phyloP scores from a whole-genome alignment of 2,113 vertebrate species.

The Corythoichthys haematopterus region DNA sequence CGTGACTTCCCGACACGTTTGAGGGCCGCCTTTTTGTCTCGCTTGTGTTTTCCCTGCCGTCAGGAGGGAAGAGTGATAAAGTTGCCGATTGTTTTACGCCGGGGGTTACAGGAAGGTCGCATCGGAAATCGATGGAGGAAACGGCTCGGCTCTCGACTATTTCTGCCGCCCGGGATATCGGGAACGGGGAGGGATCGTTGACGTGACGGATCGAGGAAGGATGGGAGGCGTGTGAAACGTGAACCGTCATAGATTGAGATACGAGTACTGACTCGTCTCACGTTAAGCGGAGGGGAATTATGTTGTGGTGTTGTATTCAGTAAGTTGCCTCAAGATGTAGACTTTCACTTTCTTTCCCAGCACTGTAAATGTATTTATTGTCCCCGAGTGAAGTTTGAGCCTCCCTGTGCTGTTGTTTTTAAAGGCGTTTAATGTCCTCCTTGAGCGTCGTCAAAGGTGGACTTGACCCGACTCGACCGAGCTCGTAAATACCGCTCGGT shows the following conservation, averaged over 20 bases:
- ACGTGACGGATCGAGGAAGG: slow-evolving; percentile 45
- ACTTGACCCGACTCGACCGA: slow-evolving; percentile 34
- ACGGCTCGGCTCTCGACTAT: slow-evolving; percentile 59
- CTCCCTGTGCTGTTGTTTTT: not conserved
- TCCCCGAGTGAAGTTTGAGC: not conserved
- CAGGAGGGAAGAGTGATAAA: slow-evolving; percentile 59
- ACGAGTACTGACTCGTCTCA: too few species aligned
- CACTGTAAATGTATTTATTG: slow-evolving; percentile 9
- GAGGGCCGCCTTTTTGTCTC: slow-evolving; percentile 35
- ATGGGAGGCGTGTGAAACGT: slow-evolving; percentile 45
- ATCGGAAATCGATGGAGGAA: slow-evolving; percentile 76
- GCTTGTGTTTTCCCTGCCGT: slow-evolving; percentile 40
- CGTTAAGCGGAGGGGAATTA: too few species aligned
- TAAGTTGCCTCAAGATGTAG: too few species aligned
- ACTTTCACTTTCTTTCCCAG: not conserved
- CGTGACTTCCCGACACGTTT: not conserved
- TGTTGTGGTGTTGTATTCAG: too few species aligned
- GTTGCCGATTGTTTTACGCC: slow-evolving; percentile 65
- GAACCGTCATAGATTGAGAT: slow-evolving; percentile 22
- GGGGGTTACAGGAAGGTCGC: slow-evolving; percentile 77
- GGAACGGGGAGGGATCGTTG: slow-evolving; percentile 53
- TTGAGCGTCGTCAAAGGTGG: slow-evolving; percentile 18
- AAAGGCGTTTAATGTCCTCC: slow-evolving; percentile 14
- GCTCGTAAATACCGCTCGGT: slow-evolving; percentile 54
- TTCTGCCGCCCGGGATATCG: slow-evolving; percentile 59